Percentiles rank a stretch among this genome's conserved stretches.
Conservation (phyloP, 2,888 invertebrate genomes). For the Eulithis testata region DNA sequence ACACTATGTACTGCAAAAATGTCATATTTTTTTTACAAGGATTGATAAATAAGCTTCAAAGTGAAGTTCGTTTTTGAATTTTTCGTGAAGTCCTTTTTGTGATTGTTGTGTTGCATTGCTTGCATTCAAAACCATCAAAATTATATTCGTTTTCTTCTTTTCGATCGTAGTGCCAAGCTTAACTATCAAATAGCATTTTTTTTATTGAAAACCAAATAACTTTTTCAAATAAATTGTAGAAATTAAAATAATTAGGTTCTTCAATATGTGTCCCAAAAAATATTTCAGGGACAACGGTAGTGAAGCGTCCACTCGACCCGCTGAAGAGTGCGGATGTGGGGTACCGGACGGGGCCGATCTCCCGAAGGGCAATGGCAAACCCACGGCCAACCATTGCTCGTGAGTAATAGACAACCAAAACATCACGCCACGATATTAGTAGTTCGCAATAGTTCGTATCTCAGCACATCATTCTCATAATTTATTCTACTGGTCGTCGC, state of each 20-base stretch:
- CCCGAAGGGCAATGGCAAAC: conserved; percentile 69
- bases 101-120: conserved; percentile 31
- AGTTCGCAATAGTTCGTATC: conserved; percentile 7
- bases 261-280: conserved; percentile 48
- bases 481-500: neutral
- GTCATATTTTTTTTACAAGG: conserved; percentile 9
- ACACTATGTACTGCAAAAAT: neutral
- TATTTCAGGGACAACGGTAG: conserved; percentile 82
- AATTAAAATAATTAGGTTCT: conserved; percentile 11
- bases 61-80: conserved; percentile 10
- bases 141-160: neutral
- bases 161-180: conserved; percentile 1
- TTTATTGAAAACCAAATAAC: neutral
- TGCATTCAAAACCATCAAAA: conserved; percentile 3
- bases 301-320: conserved; percentile 78
- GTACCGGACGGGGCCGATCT: conserved; percentile 46
- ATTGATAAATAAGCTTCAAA: conserved; percentile 32
- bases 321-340: conserved; percentile 72
- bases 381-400: conserved; percentile 77
- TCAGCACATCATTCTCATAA: conserved; percentile 10
- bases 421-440: conserved; percentile 3
- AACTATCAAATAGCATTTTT: neutral
- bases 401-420: conserved; percentile 59
- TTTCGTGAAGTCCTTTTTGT: conserved; percentile 30
- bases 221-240: neutral